These are phyloP conservation scores for Drosophila ohnishii DNA, from an alignment of 1,140 invertebrate species.

Conservation along the genomic window DNA sequence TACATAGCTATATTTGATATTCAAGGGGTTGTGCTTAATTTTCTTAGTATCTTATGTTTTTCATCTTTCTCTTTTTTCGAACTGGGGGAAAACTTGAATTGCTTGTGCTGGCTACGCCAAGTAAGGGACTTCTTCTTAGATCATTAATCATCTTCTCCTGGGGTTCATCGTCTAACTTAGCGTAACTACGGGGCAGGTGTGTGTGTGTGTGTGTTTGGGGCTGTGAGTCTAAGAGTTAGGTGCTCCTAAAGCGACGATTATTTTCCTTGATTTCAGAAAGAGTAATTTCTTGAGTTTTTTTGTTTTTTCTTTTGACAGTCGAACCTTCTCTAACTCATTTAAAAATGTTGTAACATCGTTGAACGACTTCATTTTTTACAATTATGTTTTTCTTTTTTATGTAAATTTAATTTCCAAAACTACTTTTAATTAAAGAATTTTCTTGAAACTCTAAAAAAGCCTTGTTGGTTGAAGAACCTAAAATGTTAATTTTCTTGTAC, in stretches of 20 bases:
- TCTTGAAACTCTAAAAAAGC: not conserved
- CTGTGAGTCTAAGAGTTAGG: conserved; percentile 18
- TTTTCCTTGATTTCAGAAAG: conserved; percentile 38
- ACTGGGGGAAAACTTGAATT: conserved; percentile 57
- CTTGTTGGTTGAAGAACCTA: not conserved
- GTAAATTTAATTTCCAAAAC: not conserved
- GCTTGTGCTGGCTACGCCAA: conserved; percentile 77
- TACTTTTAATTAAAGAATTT: not conserved
- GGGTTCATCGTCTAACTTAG: conserved; percentile 34
- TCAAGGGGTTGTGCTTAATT: conserved; percentile 41
- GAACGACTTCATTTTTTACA: conserved; percentile 7
- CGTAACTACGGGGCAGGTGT: conserved; percentile 53
- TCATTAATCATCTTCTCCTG: conserved; percentile 5
- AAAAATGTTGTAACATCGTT: conserved; percentile 8
- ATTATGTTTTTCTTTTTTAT: not conserved
- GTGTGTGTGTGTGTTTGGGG: conserved; percentile 8
- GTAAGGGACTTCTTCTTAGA: conserved; percentile 24
- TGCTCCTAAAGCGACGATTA: conserved; percentile 62
- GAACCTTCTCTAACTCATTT: conserved; percentile 28
- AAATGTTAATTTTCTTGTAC: not conserved
- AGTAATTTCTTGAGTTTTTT: conserved; percentile 20
- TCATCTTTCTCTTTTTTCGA: conserved; percentile 16
- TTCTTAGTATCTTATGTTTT: conserved; percentile 16
- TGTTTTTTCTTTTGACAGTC: conserved; percentile 24
- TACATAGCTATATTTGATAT: conserved; percentile 53